phyloP scores from a whole-genome alignment of 2,888 invertebrate species.

The Phaonia tiefii region DNA sequence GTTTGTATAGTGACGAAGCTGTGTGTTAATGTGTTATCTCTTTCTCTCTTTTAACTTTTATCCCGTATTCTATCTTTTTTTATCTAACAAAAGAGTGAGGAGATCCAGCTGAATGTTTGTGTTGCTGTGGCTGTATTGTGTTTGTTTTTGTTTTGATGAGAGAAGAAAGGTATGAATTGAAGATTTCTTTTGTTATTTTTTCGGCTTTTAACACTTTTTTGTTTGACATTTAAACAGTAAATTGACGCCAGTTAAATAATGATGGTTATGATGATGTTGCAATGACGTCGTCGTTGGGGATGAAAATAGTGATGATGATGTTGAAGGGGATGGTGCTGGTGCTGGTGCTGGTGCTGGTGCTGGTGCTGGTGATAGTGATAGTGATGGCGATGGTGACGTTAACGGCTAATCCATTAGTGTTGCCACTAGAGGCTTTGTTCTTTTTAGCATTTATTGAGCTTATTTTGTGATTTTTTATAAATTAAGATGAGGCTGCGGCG shows the following conservation, averaged over 20 bases:
- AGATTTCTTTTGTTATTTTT: constrained; percentile 71
- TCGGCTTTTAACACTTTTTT: constrained; percentile 71
- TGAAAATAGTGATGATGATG: constrained; percentile 26
- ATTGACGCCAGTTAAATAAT: constrained; percentile 79
- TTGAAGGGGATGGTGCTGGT: background rate
- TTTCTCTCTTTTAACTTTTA: background rate
- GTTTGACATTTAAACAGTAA: constrained; percentile 80
- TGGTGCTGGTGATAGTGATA: no score
- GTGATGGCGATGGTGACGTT: no score
- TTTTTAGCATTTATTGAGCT: background rate
- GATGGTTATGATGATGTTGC: constrained; percentile 67
- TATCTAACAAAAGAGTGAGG: background rate
- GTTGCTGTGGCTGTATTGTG: constrained; percentile 55
- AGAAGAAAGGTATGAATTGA: constrained; percentile 3
- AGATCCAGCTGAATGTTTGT: no score
- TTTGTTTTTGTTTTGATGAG: constrained; percentile 66
- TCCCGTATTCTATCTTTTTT: background rate
- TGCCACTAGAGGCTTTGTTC: no score
- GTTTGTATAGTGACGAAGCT: background rate
- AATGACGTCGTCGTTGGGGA: background rate
- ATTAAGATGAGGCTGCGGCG: no score
- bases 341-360: no score
- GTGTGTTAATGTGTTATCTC: constrained; percentile 13
- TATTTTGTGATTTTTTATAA: constrained; percentile 10
- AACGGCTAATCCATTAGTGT: no score